Percentiles rank a stretch among this genome's conserved stretches.
Evolutionary conservation across 2,888 invertebrate species (phyloP).

Genomic region (Morpho helenor): DNA sequence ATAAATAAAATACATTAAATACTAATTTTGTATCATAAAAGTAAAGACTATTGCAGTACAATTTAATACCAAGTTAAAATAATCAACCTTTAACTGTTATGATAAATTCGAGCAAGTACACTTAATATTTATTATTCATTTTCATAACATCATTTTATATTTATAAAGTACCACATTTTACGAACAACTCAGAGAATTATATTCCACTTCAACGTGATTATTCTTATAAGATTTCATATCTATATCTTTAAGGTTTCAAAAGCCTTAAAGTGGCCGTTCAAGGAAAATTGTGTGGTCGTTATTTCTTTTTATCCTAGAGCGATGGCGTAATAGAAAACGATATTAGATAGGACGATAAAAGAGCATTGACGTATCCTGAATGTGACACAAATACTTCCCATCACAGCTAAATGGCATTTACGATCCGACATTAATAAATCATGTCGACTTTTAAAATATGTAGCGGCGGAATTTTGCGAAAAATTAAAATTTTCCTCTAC

Average conservation of each 20-base stretch:
- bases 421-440: slow-evolving; percentile 64
- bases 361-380: slow-evolving; percentile 39
- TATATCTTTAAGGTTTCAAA: slow-evolving; percentile 13
- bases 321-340: slow-evolving; percentile 25
- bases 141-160: no score
- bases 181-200: not conserved
- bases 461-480: slow-evolving; percentile 51
- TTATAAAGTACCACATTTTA: no score
- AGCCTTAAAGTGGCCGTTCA: slow-evolving; percentile 20
- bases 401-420: slow-evolving; percentile 56
- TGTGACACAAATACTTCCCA: slow-evolving; percentile 48
- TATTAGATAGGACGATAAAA: slow-evolving; percentile 32
- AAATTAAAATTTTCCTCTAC: slow-evolving; percentile 61
- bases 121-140: no score
- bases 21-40: no score
- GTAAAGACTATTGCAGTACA: no score
- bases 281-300: slow-evolving; percentile 18
- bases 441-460: slow-evolving; percentile 61
- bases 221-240: slow-evolving; percentile 8
- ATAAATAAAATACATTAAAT: no score
- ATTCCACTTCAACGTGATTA: slow-evolving; percentile 1
- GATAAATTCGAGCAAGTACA: no score
- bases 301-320: slow-evolving; percentile 22
- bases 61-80: no score
- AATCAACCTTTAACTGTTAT: no score